Percentiles rank a stretch among this genome's conserved stretches.
phyloP scores from a whole-genome alignment of 1,140 invertebrate genomes.

The Solen grandis region DNA sequence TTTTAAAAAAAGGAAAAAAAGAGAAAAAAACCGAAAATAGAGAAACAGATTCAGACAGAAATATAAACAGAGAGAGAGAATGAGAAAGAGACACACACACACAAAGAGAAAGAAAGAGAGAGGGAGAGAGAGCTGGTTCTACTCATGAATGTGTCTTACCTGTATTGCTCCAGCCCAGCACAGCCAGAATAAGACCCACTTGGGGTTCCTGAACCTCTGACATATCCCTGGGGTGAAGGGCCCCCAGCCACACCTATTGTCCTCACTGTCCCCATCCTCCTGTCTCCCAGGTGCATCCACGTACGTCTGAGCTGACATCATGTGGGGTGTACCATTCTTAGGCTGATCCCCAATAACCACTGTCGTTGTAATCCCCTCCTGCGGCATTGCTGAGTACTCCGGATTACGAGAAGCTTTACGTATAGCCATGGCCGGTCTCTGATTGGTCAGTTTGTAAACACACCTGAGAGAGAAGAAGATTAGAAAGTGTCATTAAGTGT shows the following conservation, averaged over 20 bases:
- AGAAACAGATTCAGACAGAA: too few species aligned
- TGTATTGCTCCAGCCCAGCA: slow-evolving; percentile 91
- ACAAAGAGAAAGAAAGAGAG: too few species aligned
- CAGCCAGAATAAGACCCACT: slow-evolving; percentile 83
- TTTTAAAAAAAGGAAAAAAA: too few species aligned
- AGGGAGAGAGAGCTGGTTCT: too few species aligned
- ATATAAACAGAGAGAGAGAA: too few species aligned
- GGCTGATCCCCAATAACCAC: neutral
- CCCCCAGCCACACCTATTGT: slow-evolving; percentile 72
- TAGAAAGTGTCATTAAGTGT: too few species aligned
- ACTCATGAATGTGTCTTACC: too few species aligned
- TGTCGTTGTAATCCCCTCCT: neutral
- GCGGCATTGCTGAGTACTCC: neutral
- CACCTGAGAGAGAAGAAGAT: neutral
- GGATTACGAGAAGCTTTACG: neutral
- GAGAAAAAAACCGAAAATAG: too few species aligned
- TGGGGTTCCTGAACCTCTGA: slow-evolving; percentile 69
- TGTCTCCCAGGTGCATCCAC: neutral
- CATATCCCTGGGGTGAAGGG: slow-evolving; percentile 60
- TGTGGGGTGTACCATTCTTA: neutral
- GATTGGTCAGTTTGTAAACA: neutral
- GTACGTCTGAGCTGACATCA: neutral
- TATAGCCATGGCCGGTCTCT: neutral
- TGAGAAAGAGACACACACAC: too few species aligned
- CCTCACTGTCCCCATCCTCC: slow-evolving; percentile 46